phyloP scores from a whole-genome alignment of 2,797 vertebrate genomes.

The Epinephelus malabaricus region DNA sequence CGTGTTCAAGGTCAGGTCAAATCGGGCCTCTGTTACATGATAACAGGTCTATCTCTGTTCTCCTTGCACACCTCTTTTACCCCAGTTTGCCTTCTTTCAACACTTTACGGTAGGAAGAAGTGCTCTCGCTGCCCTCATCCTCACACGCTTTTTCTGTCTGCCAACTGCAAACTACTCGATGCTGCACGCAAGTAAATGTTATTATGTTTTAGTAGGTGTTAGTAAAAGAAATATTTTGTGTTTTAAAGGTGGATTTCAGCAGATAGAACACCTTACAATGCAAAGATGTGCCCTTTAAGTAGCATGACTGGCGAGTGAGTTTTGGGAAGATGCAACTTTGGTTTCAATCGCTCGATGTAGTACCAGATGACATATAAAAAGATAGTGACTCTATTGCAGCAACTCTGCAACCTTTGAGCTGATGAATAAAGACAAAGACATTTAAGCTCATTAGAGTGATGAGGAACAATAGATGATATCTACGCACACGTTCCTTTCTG shows the following conservation, averaged over 20 bases:
- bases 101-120: slow-evolving; percentile 27
- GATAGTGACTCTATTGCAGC: slow-evolving; percentile 48
- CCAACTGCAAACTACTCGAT: not conserved
- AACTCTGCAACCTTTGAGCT: slow-evolving; percentile 75
- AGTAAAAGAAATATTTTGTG: not conserved
- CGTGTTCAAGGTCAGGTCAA: slow-evolving; percentile 82
- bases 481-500: slow-evolving; percentile 72
- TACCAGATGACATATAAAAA: slow-evolving; percentile 52
- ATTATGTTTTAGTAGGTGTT: slow-evolving; percentile 3
- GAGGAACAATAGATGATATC: slow-evolving; percentile 83
- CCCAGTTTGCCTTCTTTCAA: slow-evolving; percentile 55
- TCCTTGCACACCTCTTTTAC: slow-evolving; percentile 65
- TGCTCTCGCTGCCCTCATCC: slow-evolving; percentile 29
- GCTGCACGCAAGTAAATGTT: not conserved
- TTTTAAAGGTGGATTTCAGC: not conserved
- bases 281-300: slow-evolving; percentile 11
- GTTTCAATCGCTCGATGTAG: slow-evolving; percentile 44
- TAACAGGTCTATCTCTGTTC: slow-evolving; percentile 80
- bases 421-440: slow-evolving; percentile 82
- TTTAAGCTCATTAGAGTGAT: slow-evolving; percentile 84
- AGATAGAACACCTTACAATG: slow-evolving; percentile 7
- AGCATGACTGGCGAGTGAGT: slow-evolving; percentile 6
- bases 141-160: not conserved
- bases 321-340: slow-evolving; percentile 25
- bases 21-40: slow-evolving; percentile 75